Evolutionary conservation across 1,140 invertebrate genomes (phyloP).

Genomic region (Halyomorpha halys): DNA sequence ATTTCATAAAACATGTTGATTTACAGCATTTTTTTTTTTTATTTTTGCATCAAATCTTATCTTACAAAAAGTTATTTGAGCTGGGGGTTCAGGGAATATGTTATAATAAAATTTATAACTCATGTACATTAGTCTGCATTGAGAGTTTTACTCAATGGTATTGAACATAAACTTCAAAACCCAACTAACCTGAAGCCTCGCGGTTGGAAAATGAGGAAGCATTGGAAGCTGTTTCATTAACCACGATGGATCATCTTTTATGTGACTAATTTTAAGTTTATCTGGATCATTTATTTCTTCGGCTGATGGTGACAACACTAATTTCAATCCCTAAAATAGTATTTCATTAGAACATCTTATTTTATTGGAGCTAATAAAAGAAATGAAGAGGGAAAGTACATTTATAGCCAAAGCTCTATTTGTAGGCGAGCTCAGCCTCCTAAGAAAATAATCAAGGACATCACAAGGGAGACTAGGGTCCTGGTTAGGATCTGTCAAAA

Average conservation of each 20-base stretch:
- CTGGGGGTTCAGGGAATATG: no score
- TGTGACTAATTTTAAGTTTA: conserved; percentile 28
- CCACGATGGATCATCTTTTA: conserved; percentile 46
- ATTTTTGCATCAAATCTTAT: no score
- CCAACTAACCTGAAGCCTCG: conserved; percentile 50
- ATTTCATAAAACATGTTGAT: no score
- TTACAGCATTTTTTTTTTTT: no score
- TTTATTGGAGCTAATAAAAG: not conserved
- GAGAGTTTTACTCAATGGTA: no score
- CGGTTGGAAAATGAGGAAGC: conserved; percentile 58
- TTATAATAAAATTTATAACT: no score
- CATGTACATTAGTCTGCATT: no score
- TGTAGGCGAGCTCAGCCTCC: conserved; percentile 69
- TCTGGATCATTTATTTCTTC: conserved; percentile 36
- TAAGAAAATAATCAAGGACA: conserved; percentile 84
- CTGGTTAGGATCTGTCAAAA: conserved; percentile 50
- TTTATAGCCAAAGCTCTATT: conserved; percentile 68
- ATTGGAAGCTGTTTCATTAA: conserved; percentile 62
- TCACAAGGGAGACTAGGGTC: conserved; percentile 54
- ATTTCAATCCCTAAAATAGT: conserved; percentile 47
- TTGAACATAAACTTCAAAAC: no score
- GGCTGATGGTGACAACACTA: conserved; percentile 44
- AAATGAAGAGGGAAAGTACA: conserved; percentile 33
- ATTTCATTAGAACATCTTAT: no score
- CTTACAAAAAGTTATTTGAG: no score